These are phyloP conservation scores for Tribolium madens DNA, from an alignment of 1,140 invertebrate species.

Conservation along the genomic window DNA sequence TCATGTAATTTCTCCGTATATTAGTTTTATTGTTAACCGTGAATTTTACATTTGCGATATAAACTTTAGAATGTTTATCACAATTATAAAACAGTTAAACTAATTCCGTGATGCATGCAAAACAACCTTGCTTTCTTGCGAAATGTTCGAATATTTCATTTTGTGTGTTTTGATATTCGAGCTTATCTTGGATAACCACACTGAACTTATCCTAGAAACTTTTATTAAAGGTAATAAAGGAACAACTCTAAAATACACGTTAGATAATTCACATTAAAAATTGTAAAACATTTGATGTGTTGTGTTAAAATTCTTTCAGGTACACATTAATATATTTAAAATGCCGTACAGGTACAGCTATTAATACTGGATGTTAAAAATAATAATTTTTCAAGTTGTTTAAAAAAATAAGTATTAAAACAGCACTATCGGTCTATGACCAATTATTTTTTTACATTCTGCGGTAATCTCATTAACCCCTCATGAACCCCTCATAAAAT, in stretches of 20 bases:
- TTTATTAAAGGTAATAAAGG: neutral
- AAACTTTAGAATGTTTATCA: constrained; percentile 41
- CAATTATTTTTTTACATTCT: too few relatives aligned
- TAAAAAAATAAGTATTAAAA: too few relatives aligned
- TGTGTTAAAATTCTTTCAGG: too few relatives aligned
- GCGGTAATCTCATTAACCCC: too few relatives aligned
- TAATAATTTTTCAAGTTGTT: too few relatives aligned
- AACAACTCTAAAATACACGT: neutral
- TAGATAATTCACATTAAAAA: neutral
- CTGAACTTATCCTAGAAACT: constrained; percentile 15
- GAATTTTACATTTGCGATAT: constrained; percentile 36
- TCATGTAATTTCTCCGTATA: constrained; percentile 41
- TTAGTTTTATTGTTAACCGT: constrained; percentile 42
- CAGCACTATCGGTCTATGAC: too few relatives aligned
- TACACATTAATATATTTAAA: too few relatives aligned
- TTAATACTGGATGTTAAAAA: too few relatives aligned
- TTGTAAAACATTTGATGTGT: too few relatives aligned
- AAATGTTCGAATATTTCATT: neutral
- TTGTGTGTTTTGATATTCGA: neutral
- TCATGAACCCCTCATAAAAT: too few relatives aligned
- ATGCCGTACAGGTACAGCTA: too few relatives aligned
- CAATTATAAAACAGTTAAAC: constrained; percentile 41
- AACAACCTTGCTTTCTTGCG: constrained; percentile 12
- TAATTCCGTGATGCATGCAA: constrained; percentile 1
- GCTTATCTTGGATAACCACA: neutral